Evolutionary conservation across 2,888 invertebrate genomes (phyloP).

Genomic region (Stenichneumon culpator): DNA sequence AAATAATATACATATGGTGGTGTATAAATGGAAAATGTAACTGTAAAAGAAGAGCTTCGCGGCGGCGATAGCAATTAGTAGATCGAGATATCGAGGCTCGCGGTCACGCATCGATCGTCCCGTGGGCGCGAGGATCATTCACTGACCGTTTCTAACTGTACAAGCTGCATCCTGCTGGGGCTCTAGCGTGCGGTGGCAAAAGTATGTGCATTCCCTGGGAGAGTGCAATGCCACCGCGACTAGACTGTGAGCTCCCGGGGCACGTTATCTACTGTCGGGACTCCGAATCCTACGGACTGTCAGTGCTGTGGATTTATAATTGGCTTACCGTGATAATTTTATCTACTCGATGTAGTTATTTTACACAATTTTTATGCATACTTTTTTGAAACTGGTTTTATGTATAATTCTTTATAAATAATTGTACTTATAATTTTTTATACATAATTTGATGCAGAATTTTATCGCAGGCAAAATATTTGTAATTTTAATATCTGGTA

Average conservation of each 20-base stretch:
- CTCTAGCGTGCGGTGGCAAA: slow-evolving; percentile 11
- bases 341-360: not conserved
- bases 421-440: too few relatives aligned
- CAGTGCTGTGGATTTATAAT: not conserved
- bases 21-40: slow-evolving; percentile 8
- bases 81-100: slow-evolving; percentile 34
- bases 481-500: too few relatives aligned
- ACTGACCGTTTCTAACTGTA: slow-evolving; percentile 19
- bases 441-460: too few relatives aligned
- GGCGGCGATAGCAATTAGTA: slow-evolving; percentile 22
- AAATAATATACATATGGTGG: not conserved
- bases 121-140: slow-evolving; percentile 32
- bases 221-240: slow-evolving; percentile 47
- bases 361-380: too few relatives aligned
- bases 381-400: too few relatives aligned
- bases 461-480: too few relatives aligned
- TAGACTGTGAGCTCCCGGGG: not conserved
- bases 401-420: too few relatives aligned
- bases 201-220: slow-evolving; percentile 32
- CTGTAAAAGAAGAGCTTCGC: not conserved
- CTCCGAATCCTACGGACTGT: not conserved
- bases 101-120: slow-evolving; percentile 45
- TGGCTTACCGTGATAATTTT: not conserved
- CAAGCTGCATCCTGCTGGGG: slow-evolving; percentile 19
- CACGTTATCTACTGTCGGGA: slow-evolving; percentile 6